Evolutionary conservation across 1,140 invertebrate species (phyloP).

Genomic region (Lepidurus packardi): DNA sequence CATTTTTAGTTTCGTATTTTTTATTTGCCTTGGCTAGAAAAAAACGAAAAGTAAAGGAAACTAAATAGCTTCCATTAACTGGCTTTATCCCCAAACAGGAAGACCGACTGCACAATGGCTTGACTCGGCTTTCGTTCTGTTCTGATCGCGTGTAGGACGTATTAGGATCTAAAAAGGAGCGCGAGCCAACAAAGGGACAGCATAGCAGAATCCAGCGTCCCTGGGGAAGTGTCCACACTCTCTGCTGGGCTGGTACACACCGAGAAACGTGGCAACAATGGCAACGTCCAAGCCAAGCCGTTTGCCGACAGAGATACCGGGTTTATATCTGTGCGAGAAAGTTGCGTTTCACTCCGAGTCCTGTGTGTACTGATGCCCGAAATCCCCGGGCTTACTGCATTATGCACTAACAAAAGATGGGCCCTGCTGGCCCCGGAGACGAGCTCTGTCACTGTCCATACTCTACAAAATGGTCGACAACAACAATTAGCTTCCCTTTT

Average conservation of each 20-base stretch:
- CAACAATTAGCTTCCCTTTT: conserved; percentile 22
- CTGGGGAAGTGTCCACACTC: background rate
- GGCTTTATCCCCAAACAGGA: no score
- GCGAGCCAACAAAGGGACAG: conserved; percentile 16
- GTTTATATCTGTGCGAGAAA: background rate
- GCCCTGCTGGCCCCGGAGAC: conserved; percentile 5
- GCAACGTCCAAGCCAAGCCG: background rate
- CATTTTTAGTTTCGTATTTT: background rate
- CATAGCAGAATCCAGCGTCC: background rate
- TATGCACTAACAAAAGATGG: conserved; percentile 22
- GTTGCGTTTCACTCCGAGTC: background rate
- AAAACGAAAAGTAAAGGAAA: no score
- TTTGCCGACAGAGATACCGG: background rate
- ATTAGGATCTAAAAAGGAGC: background rate
- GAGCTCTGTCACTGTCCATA: conserved; percentile 21
- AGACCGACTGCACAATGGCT: no score
- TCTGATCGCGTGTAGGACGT: background rate
- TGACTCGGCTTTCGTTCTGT: no score
- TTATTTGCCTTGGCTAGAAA: no score
- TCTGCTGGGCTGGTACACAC: background rate
- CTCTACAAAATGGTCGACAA: background rate
- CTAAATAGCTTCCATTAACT: no score
- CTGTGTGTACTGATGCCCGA: background rate
- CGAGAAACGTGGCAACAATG: background rate
- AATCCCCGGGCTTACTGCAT: conserved; percentile 14